Base-by-base conservation (phyloP, 1,140 invertebrate species). In the Leptinotarsa texana region DNA sequence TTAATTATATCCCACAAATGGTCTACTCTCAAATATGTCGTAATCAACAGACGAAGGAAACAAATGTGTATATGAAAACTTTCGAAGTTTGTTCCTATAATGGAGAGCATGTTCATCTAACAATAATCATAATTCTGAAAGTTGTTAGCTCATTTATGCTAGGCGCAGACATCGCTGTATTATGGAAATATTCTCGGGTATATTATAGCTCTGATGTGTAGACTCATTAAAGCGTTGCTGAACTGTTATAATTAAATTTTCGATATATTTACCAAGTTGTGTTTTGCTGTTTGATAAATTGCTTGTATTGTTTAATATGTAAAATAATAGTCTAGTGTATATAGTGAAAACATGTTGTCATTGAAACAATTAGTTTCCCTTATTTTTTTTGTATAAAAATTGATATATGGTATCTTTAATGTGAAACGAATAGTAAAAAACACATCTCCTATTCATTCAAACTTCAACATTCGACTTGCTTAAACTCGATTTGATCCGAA, bases 101-200 rank as follows among this genome's bases (percentile, higher is more conserved):
- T 57, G n/a, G 51, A 57, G 33, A 57, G 51, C 51, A 57, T 57
- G 51, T 57, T 57, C 51, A 57, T 57, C n/a, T 57, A 57, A 57
- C 51, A 57, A 57, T 57, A 57, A 18, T 57, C 24, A 67, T 67
- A 63, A 73, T 63, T 73, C 27, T n/a, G 27, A 63, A n/a, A 63
- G n/a, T 71, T 49, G 42, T 15, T 21, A 70, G 42, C 42, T 49
- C 68, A 70, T 57, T 24, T 48, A 22, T 18, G 42, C 68, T n/a
- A 70, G 27, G 22, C 42, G 18, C 22, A 70, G 42, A n/a, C 48
- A n/a, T 18, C n/a, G 51, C n/a, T 49, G 15, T 49, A 42, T 49
- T 42, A n/a, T 48, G 22, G 42, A 17, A 48, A 48, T 42, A 49
- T 70, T 49, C 22, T 48, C 49, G 42, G n/a, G 4, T 48, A 6